Evolutionary conservation across 2,797 vertebrate species (phyloP).

Genomic region (Arctocebus calabarensis): DNA sequence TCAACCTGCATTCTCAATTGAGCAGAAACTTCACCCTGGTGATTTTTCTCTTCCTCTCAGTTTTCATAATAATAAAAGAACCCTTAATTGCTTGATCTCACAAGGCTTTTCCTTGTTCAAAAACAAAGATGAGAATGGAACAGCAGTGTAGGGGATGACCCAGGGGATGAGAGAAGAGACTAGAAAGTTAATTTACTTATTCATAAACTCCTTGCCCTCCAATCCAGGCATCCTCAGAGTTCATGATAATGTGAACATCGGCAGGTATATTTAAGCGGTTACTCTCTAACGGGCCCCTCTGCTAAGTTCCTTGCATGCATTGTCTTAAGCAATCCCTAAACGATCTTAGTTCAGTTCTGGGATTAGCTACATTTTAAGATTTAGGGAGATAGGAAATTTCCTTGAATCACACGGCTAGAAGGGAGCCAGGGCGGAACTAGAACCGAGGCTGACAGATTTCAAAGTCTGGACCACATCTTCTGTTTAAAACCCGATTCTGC

Average conservation of each 20-base stretch:
- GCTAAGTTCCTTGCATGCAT: background rate
- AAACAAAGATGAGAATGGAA: background rate
- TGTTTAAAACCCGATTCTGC: background rate
- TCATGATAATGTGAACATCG: rapidly evolving
- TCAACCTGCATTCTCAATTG: background rate
- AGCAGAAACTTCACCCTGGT: background rate
- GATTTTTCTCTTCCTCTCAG: constrained; percentile 22
- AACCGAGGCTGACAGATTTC: background rate
- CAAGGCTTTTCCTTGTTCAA: constrained; percentile 14
- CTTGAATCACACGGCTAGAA: background rate
- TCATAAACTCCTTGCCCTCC: background rate
- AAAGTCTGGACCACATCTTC: background rate
- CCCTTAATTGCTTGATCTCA: constrained; percentile 6
- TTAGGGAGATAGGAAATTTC: background rate
- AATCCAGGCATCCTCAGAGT: background rate
- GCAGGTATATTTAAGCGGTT: background rate
- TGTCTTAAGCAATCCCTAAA: background rate
- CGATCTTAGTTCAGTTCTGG: background rate
- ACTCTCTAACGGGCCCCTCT: background rate
- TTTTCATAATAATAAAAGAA: constrained; percentile 27
- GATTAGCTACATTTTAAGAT: background rate
- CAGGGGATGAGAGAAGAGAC: rapidly evolving
- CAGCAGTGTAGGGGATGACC: background rate
- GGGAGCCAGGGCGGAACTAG: background rate
- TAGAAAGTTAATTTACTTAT: background rate